Base-by-base conservation (phyloP, 2,797 vertebrate species). In the Graptemys geographica region DNA sequence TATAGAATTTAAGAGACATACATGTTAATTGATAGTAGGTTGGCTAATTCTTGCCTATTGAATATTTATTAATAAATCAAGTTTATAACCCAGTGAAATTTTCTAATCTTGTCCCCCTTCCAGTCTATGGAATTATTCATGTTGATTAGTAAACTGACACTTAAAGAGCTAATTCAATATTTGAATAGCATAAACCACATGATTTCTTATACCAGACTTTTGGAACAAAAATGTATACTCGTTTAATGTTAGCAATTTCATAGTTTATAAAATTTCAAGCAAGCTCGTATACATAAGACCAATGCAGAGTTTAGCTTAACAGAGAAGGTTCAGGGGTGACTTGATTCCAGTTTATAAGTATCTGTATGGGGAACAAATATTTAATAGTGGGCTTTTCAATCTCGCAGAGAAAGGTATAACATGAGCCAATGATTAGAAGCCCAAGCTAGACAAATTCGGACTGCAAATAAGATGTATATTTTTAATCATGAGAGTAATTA, bases 271-370 rank as follows among this genome's bases (percentile, higher is more conserved):
- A 4, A 33, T 81, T 86, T 83, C 13, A 91, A 18, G 31, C 15
- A 62, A 4, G 31, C 5, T 79, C 15, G 1, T 37, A 57, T 1
- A 0, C 2, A 3, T 57, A 37, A 28, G 74, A 65, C 19, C 59
- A 83, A 0, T 0, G 0, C 2, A 18, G 3, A 72, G 37, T 72
- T 72, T 23, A 72, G 65, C n/a, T 72, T 65, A 37, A 37, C 8
- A 41, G 19, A 72, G n/a, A 41, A 23, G 65, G 28, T 62, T 72
- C 21, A 11, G n/a, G 19, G 19, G n/a, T 23, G n/a, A 72, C 65
- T 72, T 72, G 65, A 69, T 65, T 65, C 62, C 18, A 65, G 33
- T 65, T 65, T 69, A 69, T 21, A n/a, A 69, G 27, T 37, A 69
- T 8, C 62, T 65, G n/a, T 65, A 21, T n/a, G 18, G 62, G 62